Conservation (phyloP, 2,888 invertebrate genomes). For the Mythimna vitellina region DNA sequence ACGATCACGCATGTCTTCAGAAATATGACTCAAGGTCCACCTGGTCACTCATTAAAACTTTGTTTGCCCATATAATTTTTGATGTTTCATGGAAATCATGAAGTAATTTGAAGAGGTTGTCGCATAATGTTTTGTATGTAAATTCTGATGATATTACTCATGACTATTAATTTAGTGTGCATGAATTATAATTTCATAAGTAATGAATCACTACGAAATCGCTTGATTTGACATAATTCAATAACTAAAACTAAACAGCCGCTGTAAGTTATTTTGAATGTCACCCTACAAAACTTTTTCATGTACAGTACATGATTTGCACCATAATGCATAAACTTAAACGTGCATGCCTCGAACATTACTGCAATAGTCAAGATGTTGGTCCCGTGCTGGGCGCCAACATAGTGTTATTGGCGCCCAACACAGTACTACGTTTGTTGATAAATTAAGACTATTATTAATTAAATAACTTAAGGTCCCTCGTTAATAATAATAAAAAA, state of each 20-base stretch:
- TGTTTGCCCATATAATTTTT: slow-evolving; percentile 53
- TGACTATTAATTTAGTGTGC: not conserved
- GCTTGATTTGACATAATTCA: not conserved
- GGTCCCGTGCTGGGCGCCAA: slow-evolving; percentile 41
- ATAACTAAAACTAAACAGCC: not conserved
- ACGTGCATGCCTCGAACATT: not conserved
- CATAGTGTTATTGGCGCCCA: slow-evolving; percentile 52
- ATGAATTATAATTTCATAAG: not conserved
- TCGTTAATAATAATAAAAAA: slow-evolving; percentile 49
- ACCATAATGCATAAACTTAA: not conserved
- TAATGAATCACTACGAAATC: not conserved
- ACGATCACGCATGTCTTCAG: slow-evolving; percentile 44
- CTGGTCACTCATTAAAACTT: slow-evolving; percentile 51
- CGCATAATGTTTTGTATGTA: slow-evolving; percentile 28
- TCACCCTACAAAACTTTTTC: not conserved
- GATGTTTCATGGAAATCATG: slow-evolving; percentile 40
- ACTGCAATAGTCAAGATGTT: not conserved
- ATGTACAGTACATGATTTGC: not conserved
- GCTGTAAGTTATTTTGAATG: not conserved
- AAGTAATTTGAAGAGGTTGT: slow-evolving; percentile 37
- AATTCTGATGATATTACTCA: slow-evolving; percentile 30
- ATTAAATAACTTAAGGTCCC: slow-evolving; percentile 37
- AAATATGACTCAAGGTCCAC: slow-evolving; percentile 66
- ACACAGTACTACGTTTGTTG: slow-evolving; percentile 32
- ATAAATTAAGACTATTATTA: slow-evolving; percentile 41